Evolutionary conservation across 2,888 invertebrate genomes (phyloP).

Genomic region (Hanleya hanleyi): DNA sequence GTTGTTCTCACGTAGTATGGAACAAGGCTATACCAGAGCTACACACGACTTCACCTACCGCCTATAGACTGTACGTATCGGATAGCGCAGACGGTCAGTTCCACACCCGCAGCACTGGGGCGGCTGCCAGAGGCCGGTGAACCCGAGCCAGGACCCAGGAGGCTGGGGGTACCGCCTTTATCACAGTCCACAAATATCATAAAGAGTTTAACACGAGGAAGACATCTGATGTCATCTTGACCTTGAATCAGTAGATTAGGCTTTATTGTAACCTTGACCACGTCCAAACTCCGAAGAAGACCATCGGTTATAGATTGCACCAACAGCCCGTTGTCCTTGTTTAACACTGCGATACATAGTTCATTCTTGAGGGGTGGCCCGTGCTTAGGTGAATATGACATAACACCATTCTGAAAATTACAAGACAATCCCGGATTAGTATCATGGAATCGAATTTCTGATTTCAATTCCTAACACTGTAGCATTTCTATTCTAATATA

Average conservation of each 20-base stretch:
- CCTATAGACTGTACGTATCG: not conserved
- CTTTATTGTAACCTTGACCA: slow-evolving; percentile 49
- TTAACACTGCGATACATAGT: slow-evolving; percentile 53
- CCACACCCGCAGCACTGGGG: not conserved
- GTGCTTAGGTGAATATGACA: slow-evolving; percentile 54
- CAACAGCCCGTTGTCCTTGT: slow-evolving; percentile 47
- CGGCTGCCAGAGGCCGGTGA: not conserved
- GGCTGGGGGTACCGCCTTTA: slow-evolving; percentile 25
- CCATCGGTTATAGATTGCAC: slow-evolving; percentile 47
- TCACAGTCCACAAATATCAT: slow-evolving; percentile 56
- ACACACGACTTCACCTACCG: too few species aligned
- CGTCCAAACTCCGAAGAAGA: slow-evolving; percentile 54
- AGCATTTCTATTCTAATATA: too few species aligned
- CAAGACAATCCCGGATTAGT: not conserved
- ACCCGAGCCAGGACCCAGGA: not conserved
- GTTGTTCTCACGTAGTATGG: too few species aligned
- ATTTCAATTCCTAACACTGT: too few species aligned
- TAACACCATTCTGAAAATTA: slow-evolving; percentile 47
- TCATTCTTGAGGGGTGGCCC: slow-evolving; percentile 50
- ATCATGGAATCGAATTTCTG: too few species aligned
- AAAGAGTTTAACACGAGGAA: slow-evolving; percentile 57
- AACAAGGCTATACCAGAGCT: too few species aligned
- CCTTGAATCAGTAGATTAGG: slow-evolving; percentile 53
- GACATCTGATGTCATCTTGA: slow-evolving; percentile 49
- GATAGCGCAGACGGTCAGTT: not conserved